phyloP scores from a whole-genome alignment of 2,888 invertebrate genomes.

The Girardia tigrina region DNA sequence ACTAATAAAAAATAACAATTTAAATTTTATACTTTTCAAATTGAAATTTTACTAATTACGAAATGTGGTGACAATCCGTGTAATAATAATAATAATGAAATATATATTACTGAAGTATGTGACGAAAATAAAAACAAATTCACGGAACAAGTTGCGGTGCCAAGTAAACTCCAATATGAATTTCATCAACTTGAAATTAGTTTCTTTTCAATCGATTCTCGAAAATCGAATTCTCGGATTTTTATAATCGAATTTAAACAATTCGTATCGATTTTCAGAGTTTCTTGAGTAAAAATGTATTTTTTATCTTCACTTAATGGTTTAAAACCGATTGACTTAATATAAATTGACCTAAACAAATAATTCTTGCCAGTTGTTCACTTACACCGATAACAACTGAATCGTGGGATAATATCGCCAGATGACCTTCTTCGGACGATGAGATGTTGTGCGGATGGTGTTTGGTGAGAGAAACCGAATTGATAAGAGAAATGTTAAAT shows the following conservation, averaged over 20 bases:
- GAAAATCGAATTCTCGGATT: background rate
- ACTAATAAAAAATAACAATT: too few species aligned
- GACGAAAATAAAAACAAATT: too few species aligned
- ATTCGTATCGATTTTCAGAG: background rate
- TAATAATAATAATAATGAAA: too few species aligned
- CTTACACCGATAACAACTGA: background rate
- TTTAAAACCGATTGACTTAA: background rate
- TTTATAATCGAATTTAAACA: background rate
- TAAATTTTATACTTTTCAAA: too few species aligned
- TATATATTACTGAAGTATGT: too few species aligned
- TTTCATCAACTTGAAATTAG: background rate
- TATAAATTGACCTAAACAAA: background rate
- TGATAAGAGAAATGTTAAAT: background rate
- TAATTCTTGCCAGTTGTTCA: background rate
- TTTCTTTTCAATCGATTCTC: background rate
- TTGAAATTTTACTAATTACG: too few species aligned
- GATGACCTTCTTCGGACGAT: background rate
- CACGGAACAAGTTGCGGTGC: too few species aligned
- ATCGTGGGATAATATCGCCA: background rate
- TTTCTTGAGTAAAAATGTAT: background rate
- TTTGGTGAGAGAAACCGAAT: background rate
- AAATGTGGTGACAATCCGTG: too few species aligned
- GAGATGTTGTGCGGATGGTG: background rate
- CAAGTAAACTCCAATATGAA: too few species aligned
- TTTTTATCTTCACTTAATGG: background rate